Evolutionary conservation across 2,888 invertebrate genomes (phyloP).

Genomic region (Caenorhabditis sp.): DNA sequence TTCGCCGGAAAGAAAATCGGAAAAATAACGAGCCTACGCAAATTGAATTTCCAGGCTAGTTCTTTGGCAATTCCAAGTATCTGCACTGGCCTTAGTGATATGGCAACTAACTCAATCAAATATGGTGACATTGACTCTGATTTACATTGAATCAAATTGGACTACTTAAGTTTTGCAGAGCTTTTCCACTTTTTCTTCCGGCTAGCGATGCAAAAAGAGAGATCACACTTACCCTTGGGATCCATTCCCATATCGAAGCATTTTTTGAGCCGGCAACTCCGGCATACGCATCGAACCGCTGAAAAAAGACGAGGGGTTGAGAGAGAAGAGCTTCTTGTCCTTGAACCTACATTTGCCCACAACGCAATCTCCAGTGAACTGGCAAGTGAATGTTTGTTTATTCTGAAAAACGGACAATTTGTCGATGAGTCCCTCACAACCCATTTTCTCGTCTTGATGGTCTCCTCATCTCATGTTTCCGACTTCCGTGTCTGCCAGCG

Average conservation of each 20-base stretch:
- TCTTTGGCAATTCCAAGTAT: neutral
- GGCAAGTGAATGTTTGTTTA: slow-evolving; percentile 77
- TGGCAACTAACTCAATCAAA: slow-evolving; percentile 35
- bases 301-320: slow-evolving; percentile 39
- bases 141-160: slow-evolving; percentile 22
- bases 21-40: neutral
- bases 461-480: slow-evolving; percentile 44
- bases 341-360: slow-evolving; percentile 74
- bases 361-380: slow-evolving; percentile 74
- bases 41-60: slow-evolving; percentile 17
- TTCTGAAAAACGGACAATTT: slow-evolving; percentile 66
- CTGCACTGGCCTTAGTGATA: neutral
- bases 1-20: neutral
- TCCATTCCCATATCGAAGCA: slow-evolving; percentile 79
- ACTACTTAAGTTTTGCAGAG: neutral
- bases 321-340: neutral
- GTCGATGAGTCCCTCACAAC: slow-evolving; percentile 7
- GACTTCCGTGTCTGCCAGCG: slow-evolving; percentile 38
- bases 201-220: neutral
- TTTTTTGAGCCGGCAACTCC: slow-evolving; percentile 76
- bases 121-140: slow-evolving; percentile 14
- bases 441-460: neutral
- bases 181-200: slow-evolving; percentile 1
- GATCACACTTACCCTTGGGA: slow-evolving; percentile 69
- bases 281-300: slow-evolving; percentile 77